phyloP scores from a whole-genome alignment of 2,888 invertebrate species.

The Leptura quadrifasciata region DNA sequence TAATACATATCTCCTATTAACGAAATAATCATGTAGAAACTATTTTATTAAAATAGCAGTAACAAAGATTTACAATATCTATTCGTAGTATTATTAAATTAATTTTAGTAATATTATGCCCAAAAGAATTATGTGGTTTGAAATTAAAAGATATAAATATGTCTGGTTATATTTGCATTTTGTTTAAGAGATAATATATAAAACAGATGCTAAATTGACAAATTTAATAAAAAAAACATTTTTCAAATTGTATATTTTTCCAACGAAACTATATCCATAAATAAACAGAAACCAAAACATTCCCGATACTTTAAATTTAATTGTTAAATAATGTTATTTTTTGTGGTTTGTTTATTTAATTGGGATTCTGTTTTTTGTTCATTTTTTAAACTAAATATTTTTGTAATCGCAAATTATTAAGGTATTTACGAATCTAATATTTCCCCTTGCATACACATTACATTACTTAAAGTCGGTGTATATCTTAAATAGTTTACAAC shows the following conservation, averaged over 20 bases:
- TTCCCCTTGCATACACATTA: conserved; percentile 15
- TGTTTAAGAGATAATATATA: conserved; percentile 5
- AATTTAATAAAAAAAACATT: conserved; percentile 19
- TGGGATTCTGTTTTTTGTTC: conserved; percentile 33
- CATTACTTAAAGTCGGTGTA: conserved; percentile 14
- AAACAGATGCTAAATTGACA: conserved; percentile 10
- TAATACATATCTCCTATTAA: no score
- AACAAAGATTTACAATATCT: no score
- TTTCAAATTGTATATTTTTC: conserved; percentile 30
- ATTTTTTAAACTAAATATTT: conserved; percentile 40
- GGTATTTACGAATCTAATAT: conserved; percentile 22
- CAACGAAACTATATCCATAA: conserved; percentile 24
- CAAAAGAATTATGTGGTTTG: neutral
- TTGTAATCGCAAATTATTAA: conserved; percentile 35
- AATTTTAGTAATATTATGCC: neutral
- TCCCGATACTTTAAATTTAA: conserved; percentile 22
- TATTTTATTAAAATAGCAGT: no score
- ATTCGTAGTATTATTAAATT: no score
- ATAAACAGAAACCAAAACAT: conserved; percentile 32
- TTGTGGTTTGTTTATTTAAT: conserved; percentile 33
- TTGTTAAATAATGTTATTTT: conserved; percentile 26
- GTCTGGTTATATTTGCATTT: neutral
- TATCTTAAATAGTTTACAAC: conserved; percentile 10
- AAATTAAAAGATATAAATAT: conserved; percentile 10
- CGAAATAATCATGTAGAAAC: no score